Conservation (phyloP, 2,113 vertebrate species). For the Ceyx melanurus region DNA sequence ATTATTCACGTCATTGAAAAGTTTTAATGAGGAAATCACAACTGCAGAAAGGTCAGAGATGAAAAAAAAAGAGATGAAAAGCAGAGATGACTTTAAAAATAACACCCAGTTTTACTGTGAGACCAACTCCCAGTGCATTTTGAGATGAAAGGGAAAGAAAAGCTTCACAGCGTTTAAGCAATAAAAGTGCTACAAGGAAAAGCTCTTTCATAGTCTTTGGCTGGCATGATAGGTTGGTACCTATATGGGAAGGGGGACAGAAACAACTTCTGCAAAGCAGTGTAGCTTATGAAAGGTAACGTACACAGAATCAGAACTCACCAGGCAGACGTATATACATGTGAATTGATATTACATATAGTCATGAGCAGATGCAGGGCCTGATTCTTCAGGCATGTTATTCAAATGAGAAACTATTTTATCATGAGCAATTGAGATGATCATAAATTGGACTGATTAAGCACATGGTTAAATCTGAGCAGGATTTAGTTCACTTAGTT, state of each 20-base stretch:
- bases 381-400: constrained; percentile 46
- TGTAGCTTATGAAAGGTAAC: neutral
- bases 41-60: constrained; percentile 6
- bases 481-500: constrained; percentile 12
- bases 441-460: constrained; percentile 54
- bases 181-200: constrained; percentile 51
- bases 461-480: constrained; percentile 37
- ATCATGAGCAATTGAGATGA: constrained; percentile 22
- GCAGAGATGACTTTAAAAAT: constrained; percentile 60
- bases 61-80: constrained; percentile 31
- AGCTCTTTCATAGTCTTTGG: constrained; percentile 17
- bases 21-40: constrained; percentile 64
- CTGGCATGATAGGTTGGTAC: neutral
- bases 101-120: constrained; percentile 23
- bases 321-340: neutral
- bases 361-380: neutral
- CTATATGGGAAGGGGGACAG: neutral
- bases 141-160: constrained; percentile 43
- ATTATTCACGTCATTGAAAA: constrained; percentile 15
- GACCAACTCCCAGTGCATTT: constrained; percentile 30
- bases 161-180: constrained; percentile 17
- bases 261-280: constrained; percentile 40
- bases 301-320: neutral
- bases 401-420: constrained; percentile 40
- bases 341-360: neutral